Evolutionary conservation across 2,888 invertebrate species (phyloP), one percentile per base, ranked within the genome.

Genomic region (Lamellibrachia satsuma): DNA sequence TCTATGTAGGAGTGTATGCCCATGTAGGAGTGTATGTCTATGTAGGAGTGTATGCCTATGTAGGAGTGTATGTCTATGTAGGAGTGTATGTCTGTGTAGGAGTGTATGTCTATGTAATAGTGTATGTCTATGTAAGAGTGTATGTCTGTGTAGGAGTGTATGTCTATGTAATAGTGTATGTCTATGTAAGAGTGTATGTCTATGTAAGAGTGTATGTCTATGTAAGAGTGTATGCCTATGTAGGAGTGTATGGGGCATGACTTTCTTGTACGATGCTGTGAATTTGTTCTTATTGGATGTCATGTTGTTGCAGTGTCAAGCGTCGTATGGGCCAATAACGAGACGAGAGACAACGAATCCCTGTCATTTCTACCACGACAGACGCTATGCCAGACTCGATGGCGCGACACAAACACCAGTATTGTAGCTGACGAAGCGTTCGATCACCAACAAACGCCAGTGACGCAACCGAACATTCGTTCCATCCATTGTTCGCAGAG

Each of bases 381-480:
- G 75, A 75, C 22, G 75, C 6, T n/a, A 22, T 75, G 22, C 15
- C 22, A 75, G 75, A 75, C n/a, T 75, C 75, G 75, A 75, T n/a
- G 75, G 75, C 75, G 75, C 75, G 15, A 75, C 22, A 75, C 75
- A 75, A 75, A 75, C 75, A 75, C 75, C 75, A 75, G 75, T 75
- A 75, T 75, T 75, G 75, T 75, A 75, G 75, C 75, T 75, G 75
- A 75, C 75, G 55, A 9, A 55, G 55, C 55, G 9, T 55, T 55
- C 55, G 75, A 75, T 75, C 60, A 75, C 75, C 75, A 75, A 4
- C 75, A 22, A 75, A 75, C 75, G 75, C 75, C 75, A 75, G 75
- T 75, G 75, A 75, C 75, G 22, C 75, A 75, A 75, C 75, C 75
- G 75, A 22, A 75, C 75, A 75, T 75, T 75, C 75, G 75, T 22